Base-by-base conservation (phyloP, 2,888 invertebrate genomes). In the Allophyes oxyacanthae region DNA sequence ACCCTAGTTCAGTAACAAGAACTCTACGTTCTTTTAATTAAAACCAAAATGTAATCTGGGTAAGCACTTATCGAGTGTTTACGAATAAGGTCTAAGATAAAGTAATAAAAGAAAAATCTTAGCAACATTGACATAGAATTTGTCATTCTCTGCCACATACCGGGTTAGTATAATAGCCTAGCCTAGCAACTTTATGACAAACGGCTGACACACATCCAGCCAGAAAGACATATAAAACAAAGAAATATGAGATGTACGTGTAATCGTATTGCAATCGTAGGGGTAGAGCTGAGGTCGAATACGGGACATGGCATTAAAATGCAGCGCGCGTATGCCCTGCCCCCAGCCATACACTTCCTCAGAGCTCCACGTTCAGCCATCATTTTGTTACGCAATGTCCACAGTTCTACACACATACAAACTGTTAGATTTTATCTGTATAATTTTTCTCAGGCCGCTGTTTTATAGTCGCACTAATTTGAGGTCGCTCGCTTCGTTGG, bases 291-390 rank as follows among this genome's bases (percentile, higher is more conserved):
- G 62, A 77, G 75, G 71, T 72, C 72, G 73, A 52, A 45, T 80
- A 75, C 78, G 77, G 82, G 78, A 70, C 77, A 72, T 55, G 57
- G 67, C 77, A 88, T 89, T 88, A 87, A 79, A 78, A 88, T 88
- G 86, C 88, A 82, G 77, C 73, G 71, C 84, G 80, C 86, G 87
- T 83, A 64, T 72, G 72, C 60, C 66, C 78, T 71, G 69, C 77
- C 74, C 76, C 73, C 70, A 62, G 56, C 77, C 67, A 64, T 64
- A 67, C 71, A 65, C 73, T 78, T 78, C 81, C 79, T 75, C 62
- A 42, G 13, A 38, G 69, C 62, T 55, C 60, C 54, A 56, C 64
- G 67, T 45, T 53, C 48, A 64, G 58, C 74, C 74, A 79, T 75
- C 79, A 75, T 57, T 77, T 75, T 72, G 75, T 81, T 83, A 81